A percentile compares a stretch with the other conserved stretches of the same genome.
Evolutionary conservation across 2,113 vertebrate species (phyloP).

Genomic region (Mirza zaza): DNA sequence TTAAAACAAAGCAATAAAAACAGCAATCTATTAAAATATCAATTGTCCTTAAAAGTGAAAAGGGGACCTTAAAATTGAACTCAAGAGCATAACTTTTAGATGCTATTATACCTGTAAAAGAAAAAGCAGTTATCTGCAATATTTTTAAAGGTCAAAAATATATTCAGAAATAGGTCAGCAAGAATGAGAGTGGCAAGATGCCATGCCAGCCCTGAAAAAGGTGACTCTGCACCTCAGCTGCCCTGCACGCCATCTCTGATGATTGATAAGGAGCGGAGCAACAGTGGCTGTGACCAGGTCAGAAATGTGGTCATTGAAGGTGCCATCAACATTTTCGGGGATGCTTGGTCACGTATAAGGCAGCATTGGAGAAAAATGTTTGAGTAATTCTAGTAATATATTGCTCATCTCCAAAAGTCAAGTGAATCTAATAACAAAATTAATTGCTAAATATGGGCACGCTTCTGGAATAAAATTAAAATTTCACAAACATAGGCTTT

Average conservation of each 20-base stretch:
- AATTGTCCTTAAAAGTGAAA: constrained; percentile 54
- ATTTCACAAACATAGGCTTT: neutral
- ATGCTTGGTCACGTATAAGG: fast-evolving
- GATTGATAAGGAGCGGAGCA: neutral
- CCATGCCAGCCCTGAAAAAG: neutral
- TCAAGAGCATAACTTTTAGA: constrained; percentile 46
- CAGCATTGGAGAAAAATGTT: neutral
- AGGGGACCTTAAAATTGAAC: constrained; percentile 61
- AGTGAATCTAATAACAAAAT: neutral
- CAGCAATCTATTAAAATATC: constrained; percentile 59
- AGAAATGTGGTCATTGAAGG: too few relatives aligned
- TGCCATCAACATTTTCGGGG: fast-evolving
- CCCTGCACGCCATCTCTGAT: neutral
- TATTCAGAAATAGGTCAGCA: constrained; percentile 59
- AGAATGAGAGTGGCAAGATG: neutral
- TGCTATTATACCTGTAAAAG: constrained; percentile 58
- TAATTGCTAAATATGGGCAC: neutral
- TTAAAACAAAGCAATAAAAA: constrained; percentile 68
- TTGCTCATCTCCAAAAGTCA: neutral
- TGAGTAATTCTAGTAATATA: neutral
- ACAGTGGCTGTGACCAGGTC: neutral
- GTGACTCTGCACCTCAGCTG: neutral
- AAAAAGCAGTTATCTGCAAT: constrained; percentile 59
- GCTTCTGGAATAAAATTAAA: neutral
- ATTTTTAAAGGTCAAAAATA: constrained; percentile 77